Evolutionary conservation across 2,797 vertebrate species (phyloP), one percentile per base, ranked within the genome.

Genomic region (Cyclura pinguis): DNA sequence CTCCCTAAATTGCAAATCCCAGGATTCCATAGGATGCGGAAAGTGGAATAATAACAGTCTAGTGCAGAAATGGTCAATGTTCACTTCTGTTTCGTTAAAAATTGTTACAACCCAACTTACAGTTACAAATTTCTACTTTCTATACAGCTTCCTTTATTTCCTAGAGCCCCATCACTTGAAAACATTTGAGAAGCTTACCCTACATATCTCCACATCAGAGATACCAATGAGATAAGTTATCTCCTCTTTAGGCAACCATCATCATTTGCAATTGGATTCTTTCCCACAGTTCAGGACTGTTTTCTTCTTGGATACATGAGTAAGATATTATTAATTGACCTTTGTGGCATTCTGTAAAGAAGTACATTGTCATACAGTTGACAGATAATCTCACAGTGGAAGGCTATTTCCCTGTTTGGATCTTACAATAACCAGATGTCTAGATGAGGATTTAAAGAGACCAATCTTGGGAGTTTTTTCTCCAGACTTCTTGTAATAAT

Each of bases 291-390:
- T 87, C 24, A 29, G 12, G 0, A 62, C 18, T 38, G 0, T 42
- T 84, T 92, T 93, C 50, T 77, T 50, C 80, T 78, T 73, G 72
- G 22, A 74, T 0, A 3, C 35, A 67, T 0, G 2, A 0, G 0
- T 3, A 27, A 88, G 77, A 82, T 1, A 80, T 89, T 91, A 90
- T 84, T 87, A 57, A 94, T 35, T 57, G 78, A 67, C 38, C 38
- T 12, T 32, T 77, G 42, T 55, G 67, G 59, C 14, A 84, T 1
- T 87, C 38, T 42, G 35, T 0, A 90, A 91, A 62, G 29, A 52
- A 76, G 78, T 38, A 80, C 50, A 91, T 74, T 52, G 86, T 4
- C 38, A 57, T 35, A 93, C 32, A 90, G 57, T 50, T 87, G 6
- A 16, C 62, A 86, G 24, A 64, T 12, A 55, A 64, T 67, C 69